phyloP scores from a whole-genome alignment of 2,888 invertebrate genomes.

The Drosophila formosana region DNA sequence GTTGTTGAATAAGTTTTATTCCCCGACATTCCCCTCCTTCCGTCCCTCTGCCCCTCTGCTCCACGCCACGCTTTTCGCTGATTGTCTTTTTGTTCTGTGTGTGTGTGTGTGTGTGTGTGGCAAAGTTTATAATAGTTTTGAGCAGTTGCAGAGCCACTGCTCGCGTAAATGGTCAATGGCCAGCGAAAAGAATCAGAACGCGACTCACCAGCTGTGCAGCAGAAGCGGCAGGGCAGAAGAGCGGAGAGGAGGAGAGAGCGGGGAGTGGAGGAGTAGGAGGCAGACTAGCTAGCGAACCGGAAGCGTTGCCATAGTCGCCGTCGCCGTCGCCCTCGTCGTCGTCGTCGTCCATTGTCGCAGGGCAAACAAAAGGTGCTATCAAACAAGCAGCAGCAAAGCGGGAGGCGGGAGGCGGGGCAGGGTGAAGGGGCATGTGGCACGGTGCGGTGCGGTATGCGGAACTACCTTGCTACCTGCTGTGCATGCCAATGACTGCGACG shows the following conservation, averaged over 20 bases:
- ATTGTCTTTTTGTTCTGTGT: not conserved
- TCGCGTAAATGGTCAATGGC: slow-evolving; percentile 24
- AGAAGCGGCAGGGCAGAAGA: not conserved
- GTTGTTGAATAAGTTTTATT: slow-evolving; percentile 58
- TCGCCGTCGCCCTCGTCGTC: slow-evolving; percentile 1
- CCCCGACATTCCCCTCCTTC: not conserved
- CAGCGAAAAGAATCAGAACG: slow-evolving; percentile 14
- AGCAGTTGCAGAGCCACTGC: slow-evolving; percentile 11
- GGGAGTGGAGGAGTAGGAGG: not conserved
- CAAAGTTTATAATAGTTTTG: slow-evolving; percentile 24
- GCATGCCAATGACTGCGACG: slow-evolving; percentile 57
- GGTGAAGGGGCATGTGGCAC: not conserved
- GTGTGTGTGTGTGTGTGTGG: slow-evolving; percentile 4
- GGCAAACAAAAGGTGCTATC: slow-evolving; percentile 45
- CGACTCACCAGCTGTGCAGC: not conserved
- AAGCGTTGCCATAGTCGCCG: slow-evolving; percentile 62
- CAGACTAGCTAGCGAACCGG: slow-evolving; percentile 40
- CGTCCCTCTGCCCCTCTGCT: not conserved
- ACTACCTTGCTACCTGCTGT: slow-evolving; percentile 48
- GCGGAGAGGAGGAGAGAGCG: not conserved
- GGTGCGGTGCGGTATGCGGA: slow-evolving; percentile 35
- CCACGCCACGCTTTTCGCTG: not conserved
- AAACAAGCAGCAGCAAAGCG: slow-evolving; percentile 5
- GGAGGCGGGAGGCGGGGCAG: not conserved
- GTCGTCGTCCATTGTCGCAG: slow-evolving; percentile 37